Conservation (phyloP, 2,797 vertebrate species). For the Pelochelys cantorii region DNA sequence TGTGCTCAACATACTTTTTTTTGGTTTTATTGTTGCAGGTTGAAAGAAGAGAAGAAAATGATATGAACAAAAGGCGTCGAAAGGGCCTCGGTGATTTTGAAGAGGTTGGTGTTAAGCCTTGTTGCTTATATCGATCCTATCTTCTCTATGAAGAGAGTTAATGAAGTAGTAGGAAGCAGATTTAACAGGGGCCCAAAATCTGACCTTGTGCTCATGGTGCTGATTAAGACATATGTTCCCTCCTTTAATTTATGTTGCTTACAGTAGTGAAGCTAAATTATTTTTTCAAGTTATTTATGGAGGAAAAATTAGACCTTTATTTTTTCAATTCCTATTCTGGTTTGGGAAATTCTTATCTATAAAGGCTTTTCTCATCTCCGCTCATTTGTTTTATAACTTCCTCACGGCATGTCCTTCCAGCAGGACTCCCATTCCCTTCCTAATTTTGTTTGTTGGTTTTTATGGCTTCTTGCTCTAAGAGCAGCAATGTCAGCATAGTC, state of each 20-base stretch:
- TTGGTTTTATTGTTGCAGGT: conserved; percentile 79
- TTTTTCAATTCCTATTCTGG: background rate
- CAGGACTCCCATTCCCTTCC: background rate
- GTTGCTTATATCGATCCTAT: background rate
- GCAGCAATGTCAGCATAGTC: background rate
- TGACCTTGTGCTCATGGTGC: background rate
- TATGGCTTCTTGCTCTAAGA: background rate
- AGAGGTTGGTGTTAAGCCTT: conserved; percentile 84
- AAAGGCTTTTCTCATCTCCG: background rate
- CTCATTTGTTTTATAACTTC: background rate
- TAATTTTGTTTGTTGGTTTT: background rate
- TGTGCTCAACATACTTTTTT: background rate
- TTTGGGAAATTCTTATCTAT: fast-evolving
- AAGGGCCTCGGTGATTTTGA: conserved; percentile 86
- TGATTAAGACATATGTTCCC: background rate
- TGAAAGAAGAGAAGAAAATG: conserved; percentile 90
- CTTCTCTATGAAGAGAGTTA: background rate
- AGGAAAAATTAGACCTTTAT: background rate
- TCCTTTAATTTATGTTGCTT: background rate
- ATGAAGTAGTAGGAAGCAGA: background rate
- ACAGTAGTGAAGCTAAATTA: background rate
- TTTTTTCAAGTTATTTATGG: background rate
- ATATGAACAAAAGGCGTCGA: conserved; percentile 91
- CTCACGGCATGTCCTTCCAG: background rate
- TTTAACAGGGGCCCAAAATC: background rate